phyloP scores from a whole-genome alignment of 2,888 invertebrate genomes.

The Masnerella sp. region DNA sequence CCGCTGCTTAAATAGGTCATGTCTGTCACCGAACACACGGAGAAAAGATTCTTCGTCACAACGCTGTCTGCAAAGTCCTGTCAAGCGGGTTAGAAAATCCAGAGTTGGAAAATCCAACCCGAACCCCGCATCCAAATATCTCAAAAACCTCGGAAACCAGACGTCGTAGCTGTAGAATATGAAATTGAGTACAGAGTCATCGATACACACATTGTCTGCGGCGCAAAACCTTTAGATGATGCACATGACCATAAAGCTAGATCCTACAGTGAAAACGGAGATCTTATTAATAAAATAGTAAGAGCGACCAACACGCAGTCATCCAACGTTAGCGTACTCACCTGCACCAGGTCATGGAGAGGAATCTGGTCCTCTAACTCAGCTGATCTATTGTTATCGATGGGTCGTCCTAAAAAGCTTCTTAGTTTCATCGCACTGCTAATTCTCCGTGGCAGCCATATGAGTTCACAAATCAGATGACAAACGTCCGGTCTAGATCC shows the following conservation, averaged over 20 bases:
- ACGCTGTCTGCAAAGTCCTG: constrained; percentile 64
- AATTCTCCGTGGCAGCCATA: constrained; percentile 8
- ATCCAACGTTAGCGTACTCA: constrained; percentile 11
- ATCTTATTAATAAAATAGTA: background rate
- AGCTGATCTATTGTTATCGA: background rate
- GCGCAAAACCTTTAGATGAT: constrained; percentile 11
- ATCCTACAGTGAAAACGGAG: constrained; percentile 3
- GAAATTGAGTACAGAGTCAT: constrained; percentile 2
- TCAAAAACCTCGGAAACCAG: constrained; percentile 36
- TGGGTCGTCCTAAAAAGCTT: constrained; percentile 25
- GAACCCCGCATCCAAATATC: constrained; percentile 62
- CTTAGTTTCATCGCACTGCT: constrained; percentile 24
- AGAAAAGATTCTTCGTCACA: constrained; percentile 69
- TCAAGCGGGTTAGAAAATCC: constrained; percentile 59
- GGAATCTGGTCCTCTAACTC: constrained; percentile 50
- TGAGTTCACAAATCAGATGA: constrained; percentile 31
- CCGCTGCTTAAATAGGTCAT: constrained; percentile 70
- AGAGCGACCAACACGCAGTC: background rate
- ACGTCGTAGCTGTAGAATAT: constrained; percentile 10
- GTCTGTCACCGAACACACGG: constrained; percentile 71
- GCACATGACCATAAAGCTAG: constrained; percentile 27
- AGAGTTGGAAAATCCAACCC: constrained; percentile 64
- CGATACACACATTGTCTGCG: constrained; percentile 46
- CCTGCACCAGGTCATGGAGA: constrained; percentile 53
- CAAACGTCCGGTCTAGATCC: background rate